Evolutionary conservation across 1,140 invertebrate species (phyloP).

Genomic region (Zaprionus nigranus): DNA sequence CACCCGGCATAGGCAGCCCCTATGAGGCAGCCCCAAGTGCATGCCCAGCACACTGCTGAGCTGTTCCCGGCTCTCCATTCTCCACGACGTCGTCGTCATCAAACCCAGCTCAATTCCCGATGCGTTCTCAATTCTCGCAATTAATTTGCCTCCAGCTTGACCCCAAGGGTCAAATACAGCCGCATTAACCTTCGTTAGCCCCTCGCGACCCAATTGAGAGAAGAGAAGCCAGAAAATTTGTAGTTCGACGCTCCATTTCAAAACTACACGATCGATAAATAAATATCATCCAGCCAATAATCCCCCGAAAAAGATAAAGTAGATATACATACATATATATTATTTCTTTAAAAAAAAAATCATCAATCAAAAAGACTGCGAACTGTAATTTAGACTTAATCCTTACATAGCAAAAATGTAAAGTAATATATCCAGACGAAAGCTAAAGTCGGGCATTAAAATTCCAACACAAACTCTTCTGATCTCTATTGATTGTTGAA

Average conservation of each 20-base stretch:
- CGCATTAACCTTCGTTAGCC: constrained; percentile 83
- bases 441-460: too few species aligned
- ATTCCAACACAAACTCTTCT: too few species aligned
- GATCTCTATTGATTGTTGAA: too few species aligned
- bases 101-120: constrained; percentile 8
- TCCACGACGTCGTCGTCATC: constrained; percentile 9
- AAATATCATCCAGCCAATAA: constrained; percentile 29
- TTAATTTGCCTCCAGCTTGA: constrained; percentile 79
- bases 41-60: not conserved
- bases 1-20: constrained; percentile 1
- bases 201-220: constrained; percentile 58
- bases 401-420: too few species aligned
- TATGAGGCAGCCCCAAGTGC: not conserved
- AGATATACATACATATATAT: too few species aligned
- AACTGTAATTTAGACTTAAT: too few species aligned
- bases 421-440: too few species aligned
- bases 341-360: too few species aligned
- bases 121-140: constrained; percentile 63
- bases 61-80: not conserved
- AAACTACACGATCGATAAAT: constrained; percentile 40
- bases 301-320: not conserved
- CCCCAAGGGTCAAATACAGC: constrained; percentile 76
- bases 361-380: too few species aligned
- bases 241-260: constrained; percentile 47
- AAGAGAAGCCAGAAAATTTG: constrained; percentile 36